These are phyloP conservation scores for Bombus superbus DNA, from an alignment of 1,140 invertebrate species.

Conservation along the genomic window DNA sequence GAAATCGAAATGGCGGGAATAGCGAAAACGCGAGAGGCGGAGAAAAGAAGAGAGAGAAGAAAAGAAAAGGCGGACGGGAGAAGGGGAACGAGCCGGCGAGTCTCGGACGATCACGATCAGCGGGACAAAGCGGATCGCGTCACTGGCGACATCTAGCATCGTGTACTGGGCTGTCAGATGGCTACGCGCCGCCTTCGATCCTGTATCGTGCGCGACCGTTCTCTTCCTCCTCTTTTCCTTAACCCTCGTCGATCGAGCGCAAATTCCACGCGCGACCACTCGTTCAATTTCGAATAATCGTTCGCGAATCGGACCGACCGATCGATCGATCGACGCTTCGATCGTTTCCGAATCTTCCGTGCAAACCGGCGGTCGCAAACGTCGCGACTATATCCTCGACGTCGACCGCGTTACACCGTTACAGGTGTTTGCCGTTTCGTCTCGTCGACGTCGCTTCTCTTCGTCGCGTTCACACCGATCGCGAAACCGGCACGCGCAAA, in stretches of 20 bases:
- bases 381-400: neutral
- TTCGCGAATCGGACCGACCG: neutral
- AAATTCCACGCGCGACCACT: neutral
- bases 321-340: neutral
- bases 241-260: neutral
- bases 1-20: neutral
- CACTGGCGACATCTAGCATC: slow-evolving; percentile 37
- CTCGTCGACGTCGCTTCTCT: too few relatives aligned
- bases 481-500: too few relatives aligned
- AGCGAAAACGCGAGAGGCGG: neutral
- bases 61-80: too few relatives aligned
- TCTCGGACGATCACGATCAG: slow-evolving; percentile 10
- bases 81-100: neutral
- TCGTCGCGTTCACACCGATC: too few relatives aligned
- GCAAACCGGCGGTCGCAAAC: too few relatives aligned
- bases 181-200: slow-evolving; percentile 34
- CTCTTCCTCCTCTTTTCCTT: neutral
- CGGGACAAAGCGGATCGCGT: slow-evolving; percentile 4
- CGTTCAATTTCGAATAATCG: too few relatives aligned
- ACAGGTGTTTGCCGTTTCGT: too few relatives aligned
- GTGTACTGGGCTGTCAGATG: slow-evolving; percentile 40
- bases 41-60: too few relatives aligned
- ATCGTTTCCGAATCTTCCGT: neutral
- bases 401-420: too few relatives aligned
- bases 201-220: neutral